These are phyloP conservation scores for Dysdera silvatica DNA, from an alignment of 1,140 invertebrate species.

Conservation along the genomic window DNA sequence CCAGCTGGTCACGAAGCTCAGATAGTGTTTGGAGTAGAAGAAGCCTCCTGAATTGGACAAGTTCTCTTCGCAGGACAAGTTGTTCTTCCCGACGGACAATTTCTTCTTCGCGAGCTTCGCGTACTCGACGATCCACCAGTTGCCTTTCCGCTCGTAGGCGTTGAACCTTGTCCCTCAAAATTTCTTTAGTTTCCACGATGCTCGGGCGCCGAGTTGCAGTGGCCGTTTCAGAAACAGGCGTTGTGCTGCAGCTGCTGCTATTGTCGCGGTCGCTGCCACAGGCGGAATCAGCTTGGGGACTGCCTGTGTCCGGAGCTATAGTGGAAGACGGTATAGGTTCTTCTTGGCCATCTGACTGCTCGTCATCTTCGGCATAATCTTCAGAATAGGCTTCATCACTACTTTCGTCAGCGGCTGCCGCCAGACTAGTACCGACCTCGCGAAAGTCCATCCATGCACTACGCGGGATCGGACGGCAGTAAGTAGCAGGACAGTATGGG, in stretches of 20 bases:
- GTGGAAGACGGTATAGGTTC: neutral
- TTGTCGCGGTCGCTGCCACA: conserved; percentile 25
- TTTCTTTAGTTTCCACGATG: neutral
- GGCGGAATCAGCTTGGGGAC: conserved; percentile 27
- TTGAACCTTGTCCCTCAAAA: conserved; percentile 16
- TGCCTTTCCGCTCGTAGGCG: conserved; percentile 3
- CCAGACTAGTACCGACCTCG: neutral
- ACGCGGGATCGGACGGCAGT: conserved; percentile 21
- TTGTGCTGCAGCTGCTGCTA: conserved; percentile 27
- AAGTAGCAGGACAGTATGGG: conserved; percentile 25
- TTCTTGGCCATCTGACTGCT: conserved; percentile 18
- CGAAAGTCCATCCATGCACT: conserved; percentile 26
- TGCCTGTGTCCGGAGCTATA: conserved; percentile 20
- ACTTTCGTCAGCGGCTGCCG: neutral
- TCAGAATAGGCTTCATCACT: conserved; percentile 22
- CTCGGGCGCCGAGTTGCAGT: neutral
- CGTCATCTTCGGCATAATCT: conserved; percentile 27
- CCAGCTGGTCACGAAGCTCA: conserved; percentile 18
- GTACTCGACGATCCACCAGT: conserved; percentile 15
- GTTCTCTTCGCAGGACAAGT: conserved; percentile 13
- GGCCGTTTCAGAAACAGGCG: conserved; percentile 15
- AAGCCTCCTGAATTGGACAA: conserved; percentile 23
- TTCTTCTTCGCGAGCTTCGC: conserved; percentile 24
- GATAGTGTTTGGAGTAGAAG: conserved; percentile 19
- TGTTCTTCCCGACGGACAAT: conserved; percentile 17